Percentiles rank a stretch among this genome's conserved stretches.
Conservation (phyloP, 2,113 vertebrate species). For the Zosterops borbonicus region DNA sequence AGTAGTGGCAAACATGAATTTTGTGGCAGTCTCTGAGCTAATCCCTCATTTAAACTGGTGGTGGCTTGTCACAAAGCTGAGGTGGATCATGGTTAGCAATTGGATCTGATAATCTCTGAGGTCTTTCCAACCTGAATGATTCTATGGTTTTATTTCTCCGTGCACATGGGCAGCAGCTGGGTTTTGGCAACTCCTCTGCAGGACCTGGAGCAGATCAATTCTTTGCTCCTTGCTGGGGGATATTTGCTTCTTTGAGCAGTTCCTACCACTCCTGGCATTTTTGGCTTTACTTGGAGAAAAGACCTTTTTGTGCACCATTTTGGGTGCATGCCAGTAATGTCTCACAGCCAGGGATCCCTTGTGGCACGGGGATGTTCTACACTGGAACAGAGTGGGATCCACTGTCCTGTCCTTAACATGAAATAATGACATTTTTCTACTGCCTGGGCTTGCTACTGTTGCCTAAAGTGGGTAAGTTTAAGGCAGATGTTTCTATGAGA, state of each 20-base stretch:
- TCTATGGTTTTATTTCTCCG: neutral
- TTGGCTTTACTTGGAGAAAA: neutral
- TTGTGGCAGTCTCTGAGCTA: neutral
- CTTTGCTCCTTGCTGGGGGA: neutral
- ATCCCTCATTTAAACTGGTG: neutral
- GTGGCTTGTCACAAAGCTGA: neutral
- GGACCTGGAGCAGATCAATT: neutral
- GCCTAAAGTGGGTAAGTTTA: neutral
- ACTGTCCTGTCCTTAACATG: neutral
- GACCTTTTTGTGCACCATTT: neutral
- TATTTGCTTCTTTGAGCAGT: neutral
- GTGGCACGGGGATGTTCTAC: neutral
- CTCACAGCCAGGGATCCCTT: neutral
- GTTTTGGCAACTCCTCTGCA: neutral
- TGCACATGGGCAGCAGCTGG: neutral
- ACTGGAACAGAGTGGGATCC: neutral
- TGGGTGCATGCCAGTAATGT: fast-evolving
- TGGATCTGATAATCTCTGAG: fast-evolving
- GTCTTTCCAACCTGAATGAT: neutral
- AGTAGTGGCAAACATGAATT: neutral
- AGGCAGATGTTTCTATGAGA: neutral
- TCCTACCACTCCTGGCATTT: neutral
- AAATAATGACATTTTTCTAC: neutral
- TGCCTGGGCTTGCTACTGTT: neutral
- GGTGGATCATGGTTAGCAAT: neutral